phyloP scores from a whole-genome alignment of 1,140 invertebrate genomes.

The Aphelenchoides avenae region DNA sequence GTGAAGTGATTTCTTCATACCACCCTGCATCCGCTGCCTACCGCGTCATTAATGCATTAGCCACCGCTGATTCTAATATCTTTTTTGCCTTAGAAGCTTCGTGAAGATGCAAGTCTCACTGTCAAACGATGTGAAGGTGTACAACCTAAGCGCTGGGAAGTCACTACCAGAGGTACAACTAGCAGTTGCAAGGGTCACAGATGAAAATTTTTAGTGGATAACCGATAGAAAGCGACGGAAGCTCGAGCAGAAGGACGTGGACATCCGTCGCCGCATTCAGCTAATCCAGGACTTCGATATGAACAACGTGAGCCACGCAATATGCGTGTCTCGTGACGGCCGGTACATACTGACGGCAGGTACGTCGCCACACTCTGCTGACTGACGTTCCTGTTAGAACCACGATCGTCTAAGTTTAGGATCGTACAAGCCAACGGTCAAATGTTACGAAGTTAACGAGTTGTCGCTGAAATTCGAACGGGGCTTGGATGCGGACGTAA shows the following conservation, averaged over 20 bases:
- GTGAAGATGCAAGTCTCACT: conserved; percentile 63
- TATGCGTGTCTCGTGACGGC: conserved; percentile 82
- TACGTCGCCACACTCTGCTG: conserved; percentile 17
- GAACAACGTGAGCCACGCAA: conserved; percentile 81
- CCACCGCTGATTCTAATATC: too few species aligned
- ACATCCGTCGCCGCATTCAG: conserved; percentile 81
- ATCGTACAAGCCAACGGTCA: conserved; percentile 89
- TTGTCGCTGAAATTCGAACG: conserved; percentile 96
- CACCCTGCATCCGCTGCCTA: too few species aligned
- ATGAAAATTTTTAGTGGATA: conserved; percentile 74
- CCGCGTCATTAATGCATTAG: too few species aligned
- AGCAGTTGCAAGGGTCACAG: conserved; percentile 24
- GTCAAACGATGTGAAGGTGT: conserved; percentile 90
- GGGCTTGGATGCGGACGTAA: conserved; percentile 87
- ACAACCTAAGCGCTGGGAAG: conserved; percentile 91
- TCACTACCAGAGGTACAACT: conserved; percentile 81
- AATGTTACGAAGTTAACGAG: conserved; percentile 92
- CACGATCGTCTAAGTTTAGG: conserved; percentile 63
- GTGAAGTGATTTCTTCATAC: too few species aligned
- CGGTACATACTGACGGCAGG: conserved; percentile 82
- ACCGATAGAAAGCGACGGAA: conserved; percentile 79
- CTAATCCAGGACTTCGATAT: conserved; percentile 97
- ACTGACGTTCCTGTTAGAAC: conserved; percentile 1
- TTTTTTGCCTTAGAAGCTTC: too few species aligned
- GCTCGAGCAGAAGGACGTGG: conserved; percentile 82